Base-by-base conservation (phyloP, 2,888 invertebrate species). In the Drosophila phalerata region DNA sequence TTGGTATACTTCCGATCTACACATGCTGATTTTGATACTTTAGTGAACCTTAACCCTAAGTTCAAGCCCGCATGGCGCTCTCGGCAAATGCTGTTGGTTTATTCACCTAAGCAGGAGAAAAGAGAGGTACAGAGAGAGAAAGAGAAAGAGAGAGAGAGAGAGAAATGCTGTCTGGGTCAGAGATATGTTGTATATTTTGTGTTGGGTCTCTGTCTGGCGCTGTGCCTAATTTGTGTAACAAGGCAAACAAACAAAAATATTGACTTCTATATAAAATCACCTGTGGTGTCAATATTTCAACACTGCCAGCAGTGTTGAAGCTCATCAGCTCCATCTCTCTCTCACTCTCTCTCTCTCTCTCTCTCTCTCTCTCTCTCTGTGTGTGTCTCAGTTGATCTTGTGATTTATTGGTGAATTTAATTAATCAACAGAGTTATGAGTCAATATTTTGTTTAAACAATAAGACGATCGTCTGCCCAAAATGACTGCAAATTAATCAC, bases 281-380 rank as follows among this genome's bases (percentile, higher is more conserved):
- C 87, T 89, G 90, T 85, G 87, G 90, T 88, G 87, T 88, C 87
- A 89, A 88, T 88, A 90, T 88, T 87, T 88, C 89, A 90, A 88
- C 87, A 88, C 87, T 74, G 88, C 83, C 86, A 85, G 81, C 89
- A 75, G 89, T 87, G 88, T 89, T 87, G 88, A 86, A 66, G 83
- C 78, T 74, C 85, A 79, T 79, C 85, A 81, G 72, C 71, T 49
- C 60, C n/a, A 15, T n/a, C n/a, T n/a, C 55, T 38, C 13, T 45
- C 17, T 15, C 63, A 58, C 62, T 45, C 43, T 22, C 17, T 15
- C 51, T 58, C 43, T 13, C 15, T 9, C 32, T 34, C 30, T 37
- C 61, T 32, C 22, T 25, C 10, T 37, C 32, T 58, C 25, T 38
- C 43, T 58, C 5, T 69, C 42, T 52, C 45, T 37, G 13, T 52